Evolutionary conservation across 2,888 invertebrate genomes (phyloP), one percentile per base, ranked within the genome.

Genomic region (Ctena decussata): DNA sequence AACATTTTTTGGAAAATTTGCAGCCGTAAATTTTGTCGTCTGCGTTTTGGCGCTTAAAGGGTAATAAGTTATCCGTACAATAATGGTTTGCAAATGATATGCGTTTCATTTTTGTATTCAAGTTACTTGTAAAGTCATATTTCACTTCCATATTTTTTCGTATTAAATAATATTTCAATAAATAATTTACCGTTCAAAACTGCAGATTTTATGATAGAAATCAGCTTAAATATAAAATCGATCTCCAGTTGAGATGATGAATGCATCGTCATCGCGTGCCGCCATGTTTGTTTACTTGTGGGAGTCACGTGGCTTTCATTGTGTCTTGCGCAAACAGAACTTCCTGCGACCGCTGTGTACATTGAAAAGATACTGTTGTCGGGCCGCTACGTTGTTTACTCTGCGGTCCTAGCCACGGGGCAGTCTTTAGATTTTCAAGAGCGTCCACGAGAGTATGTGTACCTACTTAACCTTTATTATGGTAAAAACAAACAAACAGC

Each of bases 291-390:
- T 27, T 57, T 57, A 57, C 57, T 27, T 15, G 21, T 57, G 27
- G 1, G 27, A n/a, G 57, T 57, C 57, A 57, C 57, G 57, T 57
- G 57, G 3, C 57, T 30, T n/a, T 57, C 57, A 57, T 57, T 57
- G 57, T 57, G 57, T 57, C 57, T 57, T 57, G 57, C 57, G 57
- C 57, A 57, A 57, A 57, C n/a, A 57, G 2, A 27, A 57, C 57
- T 57, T 57, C 57, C 57, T 57, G 57, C 57, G 30, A n/a, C 57
- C 57, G 57, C 57, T 57, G 57, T 27, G 57, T 57, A 57, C 57
- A 57, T 27, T 57, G 18, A 57, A 57, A 57, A 57, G 57, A 57
- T 57, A 57, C 30, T 24, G 27, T 57, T 57, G 57, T 57, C 57
- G 57, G 57, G 27, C 11, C 57, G 30, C 3, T 12, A 15, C 12